Base-by-base conservation (phyloP, 2,113 vertebrate species). In the Lasiurus cinereus region DNA sequence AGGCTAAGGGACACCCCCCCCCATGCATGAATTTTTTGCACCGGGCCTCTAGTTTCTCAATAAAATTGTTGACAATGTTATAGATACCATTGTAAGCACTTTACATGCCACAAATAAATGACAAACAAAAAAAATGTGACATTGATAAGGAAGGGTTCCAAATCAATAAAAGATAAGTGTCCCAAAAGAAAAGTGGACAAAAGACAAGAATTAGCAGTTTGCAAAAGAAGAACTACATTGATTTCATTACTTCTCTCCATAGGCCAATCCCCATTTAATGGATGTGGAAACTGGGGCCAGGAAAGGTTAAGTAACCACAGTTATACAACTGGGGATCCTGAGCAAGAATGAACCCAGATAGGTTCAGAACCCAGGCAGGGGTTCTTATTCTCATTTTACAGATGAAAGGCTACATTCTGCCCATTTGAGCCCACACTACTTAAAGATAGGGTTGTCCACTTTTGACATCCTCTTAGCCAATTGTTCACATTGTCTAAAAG, bases 121-220 rank as follows among this genome's bases (percentile, higher is more conserved):
- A 50, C 43, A n/a, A 83, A 73, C 29, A 27, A 64, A 74, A 64
- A 74, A 62, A 33, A 39, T 50, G 66, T 36, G 33, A n/a, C 52
- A 73, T 31, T 74, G 76, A 83, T 90, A 13, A 74, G 29, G 36
- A 59, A 77, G 50, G 13, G 11, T 39, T 83, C 73, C 9, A 83
- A 83, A 83, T 78, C 76, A 90, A 50, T 74, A 86, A 56, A 94
- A 95, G 7, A 19, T n/a, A 88, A 64, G 15, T 50, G 11, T 70
- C 46, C 15, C 54, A 19, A 69, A 90, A 88, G 33, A 70, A 79
- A 92, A 79, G 16, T 43, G 19, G 24, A 67, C 52, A 52, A 79
- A 88, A 50, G 48, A 66, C n/a, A 93, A 90, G 33, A 96, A 85
- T 67, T 16, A 64, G 29, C 12, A 54, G 16, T 82, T 85, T 83